Evolutionary conservation across 2,113 vertebrate species (phyloP).

Genomic region (Coturnix japonica): DNA sequence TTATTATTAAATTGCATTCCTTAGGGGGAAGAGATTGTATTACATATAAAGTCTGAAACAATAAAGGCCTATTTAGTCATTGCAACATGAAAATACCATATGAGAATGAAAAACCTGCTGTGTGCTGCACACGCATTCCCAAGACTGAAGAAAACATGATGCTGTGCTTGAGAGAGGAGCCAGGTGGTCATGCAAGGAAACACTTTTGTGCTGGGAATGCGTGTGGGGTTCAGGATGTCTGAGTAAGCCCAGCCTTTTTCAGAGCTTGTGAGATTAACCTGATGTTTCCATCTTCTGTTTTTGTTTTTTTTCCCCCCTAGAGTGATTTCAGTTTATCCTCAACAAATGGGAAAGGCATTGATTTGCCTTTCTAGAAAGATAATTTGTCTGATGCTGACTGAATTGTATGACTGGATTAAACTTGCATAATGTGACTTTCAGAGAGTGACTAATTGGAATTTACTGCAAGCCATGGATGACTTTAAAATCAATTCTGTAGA

Average conservation of each 20-base stretch:
- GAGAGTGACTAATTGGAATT: conserved; percentile 38
- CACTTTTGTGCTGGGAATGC: neutral
- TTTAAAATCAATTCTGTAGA: conserved; percentile 41
- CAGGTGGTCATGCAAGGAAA: conserved; percentile 7
- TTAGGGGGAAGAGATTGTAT: neutral
- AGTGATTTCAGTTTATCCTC: conserved; percentile 20
- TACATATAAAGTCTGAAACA: conserved; percentile 16
- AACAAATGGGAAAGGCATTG: neutral
- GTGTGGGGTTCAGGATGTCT: neutral
- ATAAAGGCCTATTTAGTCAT: conserved; percentile 8
- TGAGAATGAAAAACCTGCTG: conserved; percentile 19
- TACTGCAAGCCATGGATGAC: neutral
- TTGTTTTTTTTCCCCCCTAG: neutral
- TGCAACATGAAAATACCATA: conserved; percentile 11
- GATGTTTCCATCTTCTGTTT: neutral
- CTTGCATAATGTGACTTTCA: conserved; percentile 27
- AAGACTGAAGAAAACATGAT: neutral
- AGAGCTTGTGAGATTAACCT: neutral
- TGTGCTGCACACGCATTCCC: neutral
- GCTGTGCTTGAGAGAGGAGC: conserved; percentile 19
- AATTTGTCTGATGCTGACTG: neutral
- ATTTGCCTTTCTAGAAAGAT: conserved; percentile 18
- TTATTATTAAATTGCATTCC: conserved; percentile 17
- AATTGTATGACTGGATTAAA: conserved; percentile 40
- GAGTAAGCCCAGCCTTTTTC: neutral